Evolutionary conservation across 2,113 vertebrate genomes (phyloP), one percentile per base, ranked within the genome.

Genomic region (Bufo gargarizans): DNA sequence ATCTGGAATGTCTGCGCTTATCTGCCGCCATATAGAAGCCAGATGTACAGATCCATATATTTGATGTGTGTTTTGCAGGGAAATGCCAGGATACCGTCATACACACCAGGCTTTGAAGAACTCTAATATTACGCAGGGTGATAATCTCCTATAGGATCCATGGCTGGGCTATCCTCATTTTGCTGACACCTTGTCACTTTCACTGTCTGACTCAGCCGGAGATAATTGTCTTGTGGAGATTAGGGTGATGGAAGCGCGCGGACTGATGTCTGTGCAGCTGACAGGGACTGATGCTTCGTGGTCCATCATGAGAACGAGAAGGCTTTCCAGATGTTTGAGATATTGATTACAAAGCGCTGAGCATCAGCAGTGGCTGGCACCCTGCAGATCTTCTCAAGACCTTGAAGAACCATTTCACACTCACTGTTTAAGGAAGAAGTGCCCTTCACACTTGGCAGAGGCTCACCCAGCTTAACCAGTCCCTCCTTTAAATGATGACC

Each of bases 151-250:
- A 17, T 71, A 80, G 85, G 77, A 80, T 78, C 22, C 19, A 43
- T 86, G 9, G 53, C 77, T 58, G 19, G 61, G 63, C 17, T 45
- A 1, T 43, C 77, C 77, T 71, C 17, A 10, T 87, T 58, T 13
- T 56, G 55, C 49, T 86, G 76, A 86, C 59, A 49, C 61, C 3
- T 71, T n/a, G 85, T 87, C 85, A 80, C 77, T n/a, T 8, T 13
- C 14, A 58, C 16, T 45, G 77, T 33, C 74, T 58, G 77, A 56
- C 58, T 9, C 4, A 71, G 77, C 61, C 33, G 14, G 22, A 87
- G 76, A 80, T 79, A 69, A 58, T 80, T 43, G 77, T 63, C 77
- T 69, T 33, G 7, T 33, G 50, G 49, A 53, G 63, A 69, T 71
- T 50, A 69, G 3, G 49, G 63, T 53, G 82, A 84, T 55, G 82